Conservation (phyloP, 2,113 vertebrate species). For the Ammospiza nelsoni region DNA sequence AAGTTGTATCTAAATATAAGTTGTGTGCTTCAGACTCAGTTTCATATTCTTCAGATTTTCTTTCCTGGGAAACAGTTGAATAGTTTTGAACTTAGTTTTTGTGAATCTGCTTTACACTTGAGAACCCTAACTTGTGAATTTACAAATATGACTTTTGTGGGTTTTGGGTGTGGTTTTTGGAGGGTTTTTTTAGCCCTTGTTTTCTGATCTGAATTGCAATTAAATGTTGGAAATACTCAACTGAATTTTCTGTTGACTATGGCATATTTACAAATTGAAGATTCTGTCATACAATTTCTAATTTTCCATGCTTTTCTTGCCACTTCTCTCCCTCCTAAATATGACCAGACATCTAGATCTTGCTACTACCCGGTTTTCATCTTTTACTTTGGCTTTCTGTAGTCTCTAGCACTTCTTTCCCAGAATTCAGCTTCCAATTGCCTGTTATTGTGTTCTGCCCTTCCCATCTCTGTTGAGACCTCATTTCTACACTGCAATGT, state of each 20-base stretch:
- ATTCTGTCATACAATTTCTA: background rate
- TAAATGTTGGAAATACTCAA: background rate
- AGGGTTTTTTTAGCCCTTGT: background rate
- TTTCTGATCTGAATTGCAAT: background rate
- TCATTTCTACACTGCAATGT: fast-evolving
- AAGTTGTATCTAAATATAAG: background rate
- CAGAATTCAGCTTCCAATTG: background rate
- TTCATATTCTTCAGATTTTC: background rate
- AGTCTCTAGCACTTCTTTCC: background rate
- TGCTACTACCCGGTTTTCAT: background rate
- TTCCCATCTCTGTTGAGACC: background rate
- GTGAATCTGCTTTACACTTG: background rate
- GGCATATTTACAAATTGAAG: background rate
- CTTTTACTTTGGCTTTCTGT: background rate
- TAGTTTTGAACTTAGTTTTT: background rate
- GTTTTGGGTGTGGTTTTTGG: background rate
- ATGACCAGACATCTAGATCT: background rate
- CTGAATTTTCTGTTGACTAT: background rate
- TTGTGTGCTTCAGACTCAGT: background rate
- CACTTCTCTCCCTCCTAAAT: background rate
- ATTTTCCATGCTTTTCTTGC: background rate
- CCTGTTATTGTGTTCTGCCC: background rate
- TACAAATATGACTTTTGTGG: background rate
- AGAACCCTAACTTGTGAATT: background rate
- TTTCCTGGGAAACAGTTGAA: background rate